Percentiles rank a stretch among this genome's conserved stretches.
These are phyloP conservation scores for Melanotus villosus DNA, from an alignment of 2,888 invertebrate species.

Conservation along the genomic window DNA sequence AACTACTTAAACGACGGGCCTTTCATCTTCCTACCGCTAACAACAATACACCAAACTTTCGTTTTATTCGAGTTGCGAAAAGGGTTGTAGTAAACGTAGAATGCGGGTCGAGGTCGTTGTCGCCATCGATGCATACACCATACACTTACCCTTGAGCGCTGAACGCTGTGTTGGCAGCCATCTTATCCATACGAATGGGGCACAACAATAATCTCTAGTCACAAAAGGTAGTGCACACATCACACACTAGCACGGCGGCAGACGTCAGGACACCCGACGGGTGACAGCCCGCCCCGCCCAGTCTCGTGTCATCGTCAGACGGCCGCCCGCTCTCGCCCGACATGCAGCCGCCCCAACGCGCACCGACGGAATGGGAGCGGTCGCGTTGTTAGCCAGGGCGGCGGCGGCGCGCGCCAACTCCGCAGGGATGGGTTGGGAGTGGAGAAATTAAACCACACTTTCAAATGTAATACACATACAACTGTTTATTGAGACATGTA, in stretches of 20 bases:
- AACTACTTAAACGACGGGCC: no score
- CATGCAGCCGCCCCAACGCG: conserved; percentile 68
- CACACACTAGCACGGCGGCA: conserved; percentile 58
- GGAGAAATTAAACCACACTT: conserved; percentile 60
- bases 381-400: conserved; percentile 67
- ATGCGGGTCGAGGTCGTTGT: conserved; percentile 16
- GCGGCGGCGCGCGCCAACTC: conserved; percentile 65
- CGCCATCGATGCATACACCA: conserved; percentile 18
- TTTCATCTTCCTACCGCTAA: no score
- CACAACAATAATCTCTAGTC: conserved; percentile 56
- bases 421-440: conserved; percentile 47
- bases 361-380: conserved; percentile 75
- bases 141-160: conserved; percentile 62
- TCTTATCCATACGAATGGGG: conserved; percentile 59
- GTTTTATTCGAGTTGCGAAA: no score
- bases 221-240: conserved; percentile 62
- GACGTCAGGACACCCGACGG: conserved; percentile 66
- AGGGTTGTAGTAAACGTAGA: no score
- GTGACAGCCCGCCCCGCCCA: conserved; percentile 67
- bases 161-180: conserved; percentile 62
- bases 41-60: neutral
- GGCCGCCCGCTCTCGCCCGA: conserved; percentile 66
- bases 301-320: conserved; percentile 67
- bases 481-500: conserved; percentile 77
- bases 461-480: conserved; percentile 75